phyloP scores from a whole-genome alignment of 2,888 invertebrate genomes.

The Sicus ferrugineus region DNA sequence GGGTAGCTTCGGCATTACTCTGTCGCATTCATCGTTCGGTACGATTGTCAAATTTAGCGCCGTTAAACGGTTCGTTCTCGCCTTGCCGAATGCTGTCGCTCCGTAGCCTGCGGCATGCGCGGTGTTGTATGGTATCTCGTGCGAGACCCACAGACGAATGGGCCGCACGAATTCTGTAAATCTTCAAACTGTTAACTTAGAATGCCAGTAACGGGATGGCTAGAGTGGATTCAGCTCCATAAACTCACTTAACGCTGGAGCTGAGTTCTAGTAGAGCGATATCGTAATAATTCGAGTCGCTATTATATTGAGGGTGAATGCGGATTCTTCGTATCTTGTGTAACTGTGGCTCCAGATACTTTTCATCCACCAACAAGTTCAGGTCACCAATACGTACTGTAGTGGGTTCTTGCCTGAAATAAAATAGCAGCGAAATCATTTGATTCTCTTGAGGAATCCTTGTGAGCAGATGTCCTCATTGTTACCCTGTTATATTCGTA shows the following conservation, averaged over 20 bases:
- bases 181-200: constrained; percentile 38
- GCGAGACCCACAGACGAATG: constrained; percentile 68
- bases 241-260: constrained; percentile 46
- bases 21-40: constrained; percentile 54
- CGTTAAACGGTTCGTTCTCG: constrained; percentile 5
- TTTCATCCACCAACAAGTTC: constrained; percentile 49
- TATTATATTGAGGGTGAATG: constrained; percentile 51
- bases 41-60: constrained; percentile 47
- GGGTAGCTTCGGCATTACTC: constrained; percentile 47
- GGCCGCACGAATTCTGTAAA: constrained; percentile 65
- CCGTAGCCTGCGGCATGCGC: constrained; percentile 73
- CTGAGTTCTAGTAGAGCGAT: constrained; percentile 54
- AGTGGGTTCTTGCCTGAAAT: constrained; percentile 48
- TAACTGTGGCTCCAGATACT: constrained; percentile 44
- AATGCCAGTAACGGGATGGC: background rate
- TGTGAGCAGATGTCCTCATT: too few species aligned
- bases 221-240: background rate
- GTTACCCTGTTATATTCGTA: constrained; percentile 52
- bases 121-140: constrained; percentile 54
- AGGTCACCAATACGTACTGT: constrained; percentile 58
- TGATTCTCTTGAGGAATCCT: too few species aligned
- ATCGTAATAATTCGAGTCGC: constrained; percentile 53
- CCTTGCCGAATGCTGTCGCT: constrained; percentile 62
- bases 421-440: background rate
- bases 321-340: constrained; percentile 47